phyloP scores from a whole-genome alignment of 2,113 vertebrate species.

The Dinomys branickii region DNA sequence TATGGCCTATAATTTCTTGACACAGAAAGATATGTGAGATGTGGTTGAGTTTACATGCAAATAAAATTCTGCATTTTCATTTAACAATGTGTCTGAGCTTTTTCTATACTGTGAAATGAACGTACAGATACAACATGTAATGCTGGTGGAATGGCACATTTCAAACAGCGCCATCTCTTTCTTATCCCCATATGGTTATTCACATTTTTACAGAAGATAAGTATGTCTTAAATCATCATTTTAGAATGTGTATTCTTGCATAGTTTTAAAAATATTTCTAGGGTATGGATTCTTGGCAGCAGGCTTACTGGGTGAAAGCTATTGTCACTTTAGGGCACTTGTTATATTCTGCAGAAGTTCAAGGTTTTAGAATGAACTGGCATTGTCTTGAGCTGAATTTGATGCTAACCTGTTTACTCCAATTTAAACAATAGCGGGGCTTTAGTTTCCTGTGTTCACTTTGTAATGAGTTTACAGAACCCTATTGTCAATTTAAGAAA shows the following conservation, averaged over 20 bases:
- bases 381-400: neutral
- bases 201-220: neutral
- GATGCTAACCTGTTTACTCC: neutral
- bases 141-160: neutral
- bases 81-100: neutral
- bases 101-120: neutral
- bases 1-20: neutral
- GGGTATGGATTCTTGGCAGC: neutral
- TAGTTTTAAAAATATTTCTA: neutral
- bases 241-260: neutral
- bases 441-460: neutral
- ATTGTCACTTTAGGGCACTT: neutral
- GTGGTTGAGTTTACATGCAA: neutral
- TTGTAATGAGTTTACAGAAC: neutral
- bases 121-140: neutral
- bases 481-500: neutral
- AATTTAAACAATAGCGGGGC: neutral
- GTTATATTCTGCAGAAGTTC: neutral
- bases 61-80: neutral
- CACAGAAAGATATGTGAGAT: neutral
- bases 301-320: neutral
- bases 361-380: neutral
- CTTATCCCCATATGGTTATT: neutral
- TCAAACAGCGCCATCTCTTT: neutral
- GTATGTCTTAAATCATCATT: neutral